Base-by-base conservation (phyloP, 2,113 vertebrate species). In the Mus spicilegus region DNA sequence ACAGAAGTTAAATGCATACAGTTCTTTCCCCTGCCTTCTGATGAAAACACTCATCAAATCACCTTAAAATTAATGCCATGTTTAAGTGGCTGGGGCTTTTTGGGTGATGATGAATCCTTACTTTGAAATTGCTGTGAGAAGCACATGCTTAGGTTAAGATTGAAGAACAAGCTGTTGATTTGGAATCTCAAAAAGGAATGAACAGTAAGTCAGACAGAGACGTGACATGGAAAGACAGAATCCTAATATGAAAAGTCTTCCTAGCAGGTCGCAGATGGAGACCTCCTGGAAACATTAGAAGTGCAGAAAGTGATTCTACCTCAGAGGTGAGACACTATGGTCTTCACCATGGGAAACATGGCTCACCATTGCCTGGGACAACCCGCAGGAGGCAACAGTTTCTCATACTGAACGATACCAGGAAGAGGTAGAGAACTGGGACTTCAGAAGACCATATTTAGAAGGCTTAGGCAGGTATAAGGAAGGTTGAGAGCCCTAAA, bases 301-400 rank as follows among this genome's bases (percentile, higher is more conserved):
- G 70, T 28, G 9, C 17, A 69, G 4, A 12, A 8, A n/a, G 3
- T 8, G 3, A 3, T 78, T 90, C 39, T n/a, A 5, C 49, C 24
- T 4, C 6, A 33, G 4, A 49, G 24, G 22, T 20, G 7, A 88
- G 33, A 4, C 65, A 67, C 5, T 17, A 24, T 9, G 54, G 8
- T 33, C 54, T 54, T 30, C 61, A 36, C 1, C 0, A n/a, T 14
- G 26, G 28, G 2, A 56, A 11, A 24, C 58, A 24, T 9, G 28
- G 46, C 11, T 19, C 51, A 56, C 78, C 58, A 26, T 36, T 30
- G 1, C 72, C 77, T 30, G 11, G 13, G 12, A 9, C 42, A 72
- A 8, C 30, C 36, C 36, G 5, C 5, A 0, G 0, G 0, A 22
- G 16, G 0, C 2, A 81, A 39, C 70, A 9, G 0, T n/a, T 75